Conservation (phyloP, 2,113 vertebrate genomes). For the Leptocoma aspasia region DNA sequence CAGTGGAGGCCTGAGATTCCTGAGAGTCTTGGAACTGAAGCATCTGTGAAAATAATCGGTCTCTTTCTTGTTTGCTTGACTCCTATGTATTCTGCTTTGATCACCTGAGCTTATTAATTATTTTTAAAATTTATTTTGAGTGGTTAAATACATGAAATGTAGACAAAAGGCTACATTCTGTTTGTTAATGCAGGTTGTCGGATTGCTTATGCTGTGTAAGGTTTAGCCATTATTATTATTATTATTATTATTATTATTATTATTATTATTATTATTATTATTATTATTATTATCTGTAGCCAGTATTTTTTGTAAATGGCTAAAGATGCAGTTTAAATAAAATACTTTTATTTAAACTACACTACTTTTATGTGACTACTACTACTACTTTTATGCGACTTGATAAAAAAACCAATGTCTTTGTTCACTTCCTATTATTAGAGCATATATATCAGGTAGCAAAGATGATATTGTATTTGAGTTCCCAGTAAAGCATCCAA, state of each 20-base stretch:
- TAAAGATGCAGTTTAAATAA: not conserved
- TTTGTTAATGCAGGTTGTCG: not conserved
- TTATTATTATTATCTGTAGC: not conserved
- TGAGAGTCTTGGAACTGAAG: not conserved
- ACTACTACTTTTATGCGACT: too few species aligned
- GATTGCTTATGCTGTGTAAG: not conserved
- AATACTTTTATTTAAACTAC: too few species aligned
- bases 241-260: not conserved
- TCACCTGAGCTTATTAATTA: not conserved
- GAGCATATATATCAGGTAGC: not conserved
- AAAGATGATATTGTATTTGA: not conserved
- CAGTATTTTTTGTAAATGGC: not conserved
- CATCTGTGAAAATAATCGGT: not conserved
- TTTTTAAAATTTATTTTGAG: not conserved
- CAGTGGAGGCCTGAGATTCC: not conserved
- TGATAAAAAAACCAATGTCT: not conserved
- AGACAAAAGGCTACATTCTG: not conserved
- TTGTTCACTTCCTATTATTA: not conserved
- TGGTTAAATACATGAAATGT: not conserved
- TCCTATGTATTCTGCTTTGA: not conserved
- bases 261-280: not conserved
- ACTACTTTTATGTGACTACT: too few species aligned
- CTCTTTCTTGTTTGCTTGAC: not conserved
- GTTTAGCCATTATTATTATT: not conserved
- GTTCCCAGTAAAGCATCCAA: not conserved